Evolutionary conservation across 2,113 vertebrate species (phyloP).

Genomic region (Hyaena hyaena): DNA sequence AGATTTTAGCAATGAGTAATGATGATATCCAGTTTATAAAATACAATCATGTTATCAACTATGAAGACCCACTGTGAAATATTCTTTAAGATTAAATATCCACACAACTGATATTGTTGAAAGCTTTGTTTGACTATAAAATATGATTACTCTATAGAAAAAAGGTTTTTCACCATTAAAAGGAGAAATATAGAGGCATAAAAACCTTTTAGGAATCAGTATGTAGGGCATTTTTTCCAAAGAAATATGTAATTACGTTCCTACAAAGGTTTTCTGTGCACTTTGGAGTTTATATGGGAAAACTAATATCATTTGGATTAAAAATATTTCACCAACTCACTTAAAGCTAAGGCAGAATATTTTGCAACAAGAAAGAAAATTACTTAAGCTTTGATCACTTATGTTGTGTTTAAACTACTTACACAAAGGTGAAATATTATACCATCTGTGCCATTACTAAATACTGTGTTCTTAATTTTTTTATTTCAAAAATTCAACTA

Average conservation of each 20-base stretch:
- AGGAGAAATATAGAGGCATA: background rate
- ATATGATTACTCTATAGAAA: slow-evolving; percentile 9
- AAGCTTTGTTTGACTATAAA: slow-evolving; percentile 27
- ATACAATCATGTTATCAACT: background rate
- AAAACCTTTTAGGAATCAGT: slow-evolving; percentile 16
- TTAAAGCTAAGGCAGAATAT: background rate
- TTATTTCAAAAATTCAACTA: slow-evolving; percentile 10
- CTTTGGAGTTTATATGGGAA: background rate
- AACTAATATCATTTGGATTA: background rate
- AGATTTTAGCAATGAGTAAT: background rate
- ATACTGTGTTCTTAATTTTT: background rate
- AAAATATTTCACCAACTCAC: slow-evolving; percentile 18
- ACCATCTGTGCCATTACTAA: background rate
- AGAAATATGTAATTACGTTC: slow-evolving; percentile 27
- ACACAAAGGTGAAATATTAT: background rate
- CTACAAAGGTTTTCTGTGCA: background rate
- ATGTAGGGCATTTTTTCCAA: background rate
- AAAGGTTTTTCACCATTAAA: background rate
- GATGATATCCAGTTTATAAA: background rate
- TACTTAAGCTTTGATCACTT: background rate
- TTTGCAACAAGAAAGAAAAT: slow-evolving; percentile 8
- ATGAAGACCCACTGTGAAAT: background rate
- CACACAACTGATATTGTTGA: background rate
- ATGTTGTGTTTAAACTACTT: background rate
- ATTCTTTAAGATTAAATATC: background rate